Evolutionary conservation across 1,140 invertebrate species (phyloP).

Genomic region (Vanessa atalanta): DNA sequence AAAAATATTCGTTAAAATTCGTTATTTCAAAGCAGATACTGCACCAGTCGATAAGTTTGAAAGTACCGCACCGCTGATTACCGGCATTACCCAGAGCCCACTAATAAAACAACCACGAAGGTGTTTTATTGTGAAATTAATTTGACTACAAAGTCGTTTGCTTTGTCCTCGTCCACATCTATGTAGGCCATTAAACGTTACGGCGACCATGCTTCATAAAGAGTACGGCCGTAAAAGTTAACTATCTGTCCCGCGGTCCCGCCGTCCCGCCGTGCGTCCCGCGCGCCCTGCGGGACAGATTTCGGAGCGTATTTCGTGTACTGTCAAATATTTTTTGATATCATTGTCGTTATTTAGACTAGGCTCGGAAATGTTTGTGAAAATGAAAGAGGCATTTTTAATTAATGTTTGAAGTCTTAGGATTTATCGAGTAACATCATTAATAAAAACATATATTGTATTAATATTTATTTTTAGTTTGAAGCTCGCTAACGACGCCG

Average conservation of each 20-base stretch:
- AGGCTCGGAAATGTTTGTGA: constrained; percentile 9
- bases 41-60: constrained; percentile 3
- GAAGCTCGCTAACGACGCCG: too few species aligned
- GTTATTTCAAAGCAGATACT: constrained; percentile 1
- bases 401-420: too few species aligned
- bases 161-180: constrained; percentile 44
- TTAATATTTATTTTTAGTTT: too few species aligned
- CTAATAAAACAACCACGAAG: constrained; percentile 32
- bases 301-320: constrained; percentile 33
- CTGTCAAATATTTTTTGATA: constrained; percentile 30
- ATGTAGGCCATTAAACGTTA: constrained; percentile 50
- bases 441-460: too few species aligned
- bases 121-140: constrained; percentile 55
- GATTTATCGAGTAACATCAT: too few species aligned
- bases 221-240: constrained; percentile 45
- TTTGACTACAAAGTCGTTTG: constrained; percentile 49
- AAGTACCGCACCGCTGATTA: constrained; percentile 10
- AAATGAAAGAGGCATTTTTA: background rate
- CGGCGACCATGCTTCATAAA: constrained; percentile 46
- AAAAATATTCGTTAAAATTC: too few species aligned
- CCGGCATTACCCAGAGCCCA: constrained; percentile 20
- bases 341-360: constrained; percentile 36
- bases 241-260: constrained; percentile 37
- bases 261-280: constrained; percentile 25
- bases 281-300: constrained; percentile 37